Evolutionary conservation across 2,797 vertebrate species (phyloP), one percentile per base, ranked within the genome.

Genomic region (Echeneis naucrates): DNA sequence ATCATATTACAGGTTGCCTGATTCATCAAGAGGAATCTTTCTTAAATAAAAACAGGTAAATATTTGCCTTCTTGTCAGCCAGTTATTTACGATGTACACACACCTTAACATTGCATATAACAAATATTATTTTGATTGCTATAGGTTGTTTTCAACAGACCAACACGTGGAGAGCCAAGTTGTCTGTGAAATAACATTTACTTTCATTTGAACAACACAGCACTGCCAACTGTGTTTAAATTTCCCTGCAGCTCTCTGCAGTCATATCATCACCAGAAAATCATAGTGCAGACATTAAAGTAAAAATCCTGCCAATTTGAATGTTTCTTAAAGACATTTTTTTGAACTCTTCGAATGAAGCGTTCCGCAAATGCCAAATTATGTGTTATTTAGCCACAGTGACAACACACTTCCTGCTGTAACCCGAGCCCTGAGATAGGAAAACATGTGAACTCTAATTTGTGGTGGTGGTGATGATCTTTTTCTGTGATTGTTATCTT

Each of bases 311-410:
- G 2, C 47, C 23, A 5, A 24, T 4, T 24, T 13, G 4, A 47
- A 21, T 10, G 10, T 24, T 51, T 51, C n/a, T 60, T 13, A 4
- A 0, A 56, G 21, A 48, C 19, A 11, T 68, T 62, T 60, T 60
- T n/a, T 52, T 75, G 23, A 52, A 21, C 6, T 0, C 5, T 48
- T n/a, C n/a, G n/a, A n/a, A n/a, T n/a, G n/a, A n/a, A n/a, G 26
- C 51, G 14, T 55, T 72, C 8, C 40, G n/a, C n/a, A n/a, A n/a
- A n/a, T n/a, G 38, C 16, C 33, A 24, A 12, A 1, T 5, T 57
- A 52, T 73, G 53, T 38, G 74, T 84, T 72, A 77, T 82, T 80
- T 64, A 82, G 33, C 5, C 17, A 30, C 12, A 30, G 56, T 38
- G 35, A 65, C 66, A 51, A 26, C 16, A 17, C 7, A 17, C 59